Evolutionary conservation across 2,797 vertebrate species (phyloP), one percentile per base, ranked within the genome.

Genomic region (Lagocephalus sceleratus): DNA sequence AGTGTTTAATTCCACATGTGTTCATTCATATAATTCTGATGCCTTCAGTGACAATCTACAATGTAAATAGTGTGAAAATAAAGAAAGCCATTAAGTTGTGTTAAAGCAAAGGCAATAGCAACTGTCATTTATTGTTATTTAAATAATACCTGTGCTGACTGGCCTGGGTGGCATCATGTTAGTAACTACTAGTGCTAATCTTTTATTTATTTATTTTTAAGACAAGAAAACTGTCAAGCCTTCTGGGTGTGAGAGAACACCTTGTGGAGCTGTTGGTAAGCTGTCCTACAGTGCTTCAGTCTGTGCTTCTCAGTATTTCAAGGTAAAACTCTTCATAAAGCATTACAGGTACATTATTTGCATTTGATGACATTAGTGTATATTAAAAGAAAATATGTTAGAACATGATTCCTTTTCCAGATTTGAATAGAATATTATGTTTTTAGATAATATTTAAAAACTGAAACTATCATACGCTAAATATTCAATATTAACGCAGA

Each of bases 201-300:
- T 47, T 10, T 58, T 54, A 44, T 20, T 23, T 26, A 57, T 57
- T 48, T 60, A 71, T 42, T 44, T 21, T 47, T 47, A 68, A 86
- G 82, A 87, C 83, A 79, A 60, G 56, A 63, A 61, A 78, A 66
- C 66, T 67, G 71, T 68, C 39, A 6, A 63, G 57, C 73, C 66
- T 71, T 75, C 66, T 47, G 83, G 77, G 76, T 85, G 84, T 83
- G 80, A 87, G 55, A 61, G 43, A 78, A 40, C 67, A 51, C 81
- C 82, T 69, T 70, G 78, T 77, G 75, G 73, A 80, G 73, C 69
- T 70, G 63, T 56, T 53, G 60, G 64, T 38, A 25, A 68, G 44
- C 71, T 51, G 62, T 57, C 39, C 61, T 60, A 57, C 63, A 60
- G 49, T 73, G 57, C 57, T 58, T 68, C 67, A 58, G 46, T 57